Evolutionary conservation across 2,797 vertebrate genomes (phyloP).

Genomic region (Lithobates sylvaticus): DNA sequence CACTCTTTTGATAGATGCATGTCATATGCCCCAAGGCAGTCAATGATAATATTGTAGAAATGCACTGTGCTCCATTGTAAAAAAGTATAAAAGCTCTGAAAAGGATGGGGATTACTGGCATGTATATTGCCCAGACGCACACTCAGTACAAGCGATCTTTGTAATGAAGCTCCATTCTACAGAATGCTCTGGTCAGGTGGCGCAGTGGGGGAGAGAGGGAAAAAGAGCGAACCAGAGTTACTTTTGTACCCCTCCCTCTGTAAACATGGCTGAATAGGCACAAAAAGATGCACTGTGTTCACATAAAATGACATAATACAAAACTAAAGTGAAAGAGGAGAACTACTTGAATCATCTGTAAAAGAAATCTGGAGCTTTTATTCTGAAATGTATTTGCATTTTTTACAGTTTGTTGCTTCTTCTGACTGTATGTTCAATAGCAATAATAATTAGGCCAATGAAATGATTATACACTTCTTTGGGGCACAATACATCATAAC

Average conservation of each 20-base stretch:
- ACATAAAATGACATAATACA: constrained; percentile 40
- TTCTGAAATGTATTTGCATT: constrained; percentile 18
- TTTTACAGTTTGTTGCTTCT: constrained; percentile 22
- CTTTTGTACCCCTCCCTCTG: constrained; percentile 41
- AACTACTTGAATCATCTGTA: constrained; percentile 1
- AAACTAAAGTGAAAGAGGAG: constrained; percentile 27
- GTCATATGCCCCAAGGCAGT: constrained; percentile 63
- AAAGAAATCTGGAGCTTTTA: constrained; percentile 24
- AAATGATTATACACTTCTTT: not conserved
- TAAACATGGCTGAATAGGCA: constrained; percentile 50
- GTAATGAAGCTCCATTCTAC: constrained; percentile 56
- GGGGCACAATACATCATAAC: too few species aligned
- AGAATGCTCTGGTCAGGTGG: constrained; percentile 62
- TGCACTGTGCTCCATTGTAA: constrained; percentile 62
- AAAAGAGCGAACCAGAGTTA: constrained; percentile 51
- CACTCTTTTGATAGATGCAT: constrained; percentile 63
- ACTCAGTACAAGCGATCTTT: constrained; percentile 61
- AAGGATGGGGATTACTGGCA: constrained; percentile 62
- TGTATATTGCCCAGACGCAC: constrained; percentile 57
- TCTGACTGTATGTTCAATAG: not conserved
- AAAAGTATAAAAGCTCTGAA: constrained; percentile 63
- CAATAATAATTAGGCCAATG: constrained; percentile 16
- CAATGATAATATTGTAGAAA: constrained; percentile 64
- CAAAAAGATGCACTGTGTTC: constrained; percentile 40
- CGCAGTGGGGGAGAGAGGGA: constrained; percentile 31